A percentile compares a stretch with the other conserved stretches of the same genome.
These are phyloP conservation scores for Listrodromus nycthemerus DNA, from an alignment of 2,888 invertebrate species.

Conservation along the genomic window DNA sequence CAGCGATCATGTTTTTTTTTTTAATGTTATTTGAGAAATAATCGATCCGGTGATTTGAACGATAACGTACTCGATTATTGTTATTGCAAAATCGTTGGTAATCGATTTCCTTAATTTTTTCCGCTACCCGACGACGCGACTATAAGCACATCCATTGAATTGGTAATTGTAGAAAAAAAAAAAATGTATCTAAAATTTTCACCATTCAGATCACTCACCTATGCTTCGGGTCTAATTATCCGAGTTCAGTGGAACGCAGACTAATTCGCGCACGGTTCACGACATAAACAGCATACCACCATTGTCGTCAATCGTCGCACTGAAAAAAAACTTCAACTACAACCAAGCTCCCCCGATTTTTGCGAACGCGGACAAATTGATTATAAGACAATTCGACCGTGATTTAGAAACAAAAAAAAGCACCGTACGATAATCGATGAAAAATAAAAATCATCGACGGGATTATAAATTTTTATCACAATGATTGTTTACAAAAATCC, in stretches of 20 bases:
- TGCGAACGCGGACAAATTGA: not conserved
- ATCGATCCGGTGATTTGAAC: conserved; percentile 39
- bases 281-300: conserved; percentile 40
- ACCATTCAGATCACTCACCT: conserved; percentile 48
- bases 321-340: conserved; percentile 42
- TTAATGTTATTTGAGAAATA: conserved; percentile 43
- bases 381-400: not conserved
- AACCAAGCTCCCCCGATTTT: conserved; percentile 12
- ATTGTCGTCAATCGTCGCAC: conserved; percentile 37
- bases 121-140: not conserved
- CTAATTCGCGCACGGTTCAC: conserved; percentile 55
- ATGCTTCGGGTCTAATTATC: conserved; percentile 59
- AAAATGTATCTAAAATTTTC: conserved; percentile 9
- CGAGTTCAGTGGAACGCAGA: conserved; percentile 40
- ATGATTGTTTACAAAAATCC: conserved; percentile 43
- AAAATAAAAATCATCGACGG: conserved; percentile 28
- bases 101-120: conserved; percentile 14
- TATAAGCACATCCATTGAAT: not conserved
- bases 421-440: conserved; percentile 27
- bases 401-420: conserved; percentile 21
- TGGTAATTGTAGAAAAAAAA: not conserved
- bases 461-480: conserved; percentile 1
- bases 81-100: conserved; percentile 15
- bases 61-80: conserved; percentile 40
- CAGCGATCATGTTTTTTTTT: conserved; percentile 53